These are phyloP conservation scores for Euplexia lucipara DNA, from an alignment of 2,888 invertebrate species.

Conservation along the genomic window DNA sequence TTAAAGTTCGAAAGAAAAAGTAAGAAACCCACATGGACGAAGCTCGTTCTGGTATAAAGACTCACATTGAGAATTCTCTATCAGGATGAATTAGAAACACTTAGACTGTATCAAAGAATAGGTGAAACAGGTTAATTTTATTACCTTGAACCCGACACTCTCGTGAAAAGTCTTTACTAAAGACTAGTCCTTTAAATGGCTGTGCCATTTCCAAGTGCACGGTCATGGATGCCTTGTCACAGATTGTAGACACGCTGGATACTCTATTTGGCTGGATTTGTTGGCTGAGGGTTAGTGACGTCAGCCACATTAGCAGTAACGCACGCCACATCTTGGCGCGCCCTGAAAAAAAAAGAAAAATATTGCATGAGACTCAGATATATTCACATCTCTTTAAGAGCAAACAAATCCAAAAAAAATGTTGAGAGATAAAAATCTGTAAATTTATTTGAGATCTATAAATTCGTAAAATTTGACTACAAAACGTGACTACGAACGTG, in stretches of 20 bases:
- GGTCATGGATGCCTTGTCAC: slow-evolving; percentile 92
- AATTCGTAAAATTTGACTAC: too few species aligned
- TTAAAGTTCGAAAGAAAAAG: too few species aligned
- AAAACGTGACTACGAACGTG: too few species aligned
- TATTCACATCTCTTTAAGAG: neutral
- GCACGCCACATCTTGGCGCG: slow-evolving; percentile 82
- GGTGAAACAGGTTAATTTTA: neutral
- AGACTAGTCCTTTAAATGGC: slow-evolving; percentile 93
- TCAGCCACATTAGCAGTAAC: slow-evolving; percentile 75
- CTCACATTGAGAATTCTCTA: too few species aligned
- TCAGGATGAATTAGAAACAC: neutral
- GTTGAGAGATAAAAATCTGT: too few species aligned
- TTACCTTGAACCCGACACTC: slow-evolving; percentile 93
- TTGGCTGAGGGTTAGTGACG: slow-evolving; percentile 68
- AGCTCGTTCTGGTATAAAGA: too few species aligned
- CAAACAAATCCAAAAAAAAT: too few species aligned
- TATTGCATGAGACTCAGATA: neutral
- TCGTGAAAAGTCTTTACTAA: slow-evolving; percentile 94
- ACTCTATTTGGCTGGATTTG: slow-evolving; percentile 89
- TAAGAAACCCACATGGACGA: too few species aligned
- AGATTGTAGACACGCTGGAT: slow-evolving; percentile 90
- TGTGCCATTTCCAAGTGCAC: slow-evolving; percentile 91
- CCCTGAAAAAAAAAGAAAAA: slow-evolving; percentile 69
- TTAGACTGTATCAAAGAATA: neutral
- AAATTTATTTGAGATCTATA: too few species aligned